Percentiles rank a stretch among this genome's conserved stretches.
phyloP scores from a whole-genome alignment of 1,140 invertebrate species.

The Gonatopus flavifemur region DNA sequence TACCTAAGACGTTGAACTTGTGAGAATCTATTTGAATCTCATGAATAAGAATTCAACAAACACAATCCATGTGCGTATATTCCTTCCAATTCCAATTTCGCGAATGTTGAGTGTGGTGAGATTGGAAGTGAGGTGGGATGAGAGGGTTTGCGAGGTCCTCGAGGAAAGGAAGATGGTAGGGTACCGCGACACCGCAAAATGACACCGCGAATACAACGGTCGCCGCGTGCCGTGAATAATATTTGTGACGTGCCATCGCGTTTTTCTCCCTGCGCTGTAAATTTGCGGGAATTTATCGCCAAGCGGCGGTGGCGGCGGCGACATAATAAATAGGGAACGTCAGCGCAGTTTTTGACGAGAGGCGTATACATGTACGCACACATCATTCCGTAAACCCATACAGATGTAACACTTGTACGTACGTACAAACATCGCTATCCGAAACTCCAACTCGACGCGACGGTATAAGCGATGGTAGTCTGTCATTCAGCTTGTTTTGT shows the following conservation, averaged over 20 bases:
- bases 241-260: conserved; percentile 15
- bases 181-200: conserved; percentile 2
- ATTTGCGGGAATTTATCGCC: conserved; percentile 30
- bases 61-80: conserved; percentile 6
- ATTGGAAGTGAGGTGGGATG: too few species aligned
- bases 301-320: conserved; percentile 12
- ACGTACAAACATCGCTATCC: too few species aligned
- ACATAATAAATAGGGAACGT: conserved; percentile 27
- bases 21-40: too few species aligned
- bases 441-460: too few species aligned
- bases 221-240: conserved; percentile 29
- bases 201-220: conserved; percentile 28
- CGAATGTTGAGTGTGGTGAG: too few species aligned
- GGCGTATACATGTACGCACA: too few species aligned
- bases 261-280: conserved; percentile 20
- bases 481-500: too few species aligned
- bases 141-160: background rate
- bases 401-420: too few species aligned
- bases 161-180: background rate
- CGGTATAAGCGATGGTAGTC: too few species aligned
- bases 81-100: conserved; percentile 17
- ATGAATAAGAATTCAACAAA: too few species aligned
- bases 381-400: too few species aligned
- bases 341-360: conserved; percentile 24
- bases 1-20: too few species aligned